Evolutionary conservation across 1,140 invertebrate species (phyloP).

Genomic region (Sitobion miscanthi): DNA sequence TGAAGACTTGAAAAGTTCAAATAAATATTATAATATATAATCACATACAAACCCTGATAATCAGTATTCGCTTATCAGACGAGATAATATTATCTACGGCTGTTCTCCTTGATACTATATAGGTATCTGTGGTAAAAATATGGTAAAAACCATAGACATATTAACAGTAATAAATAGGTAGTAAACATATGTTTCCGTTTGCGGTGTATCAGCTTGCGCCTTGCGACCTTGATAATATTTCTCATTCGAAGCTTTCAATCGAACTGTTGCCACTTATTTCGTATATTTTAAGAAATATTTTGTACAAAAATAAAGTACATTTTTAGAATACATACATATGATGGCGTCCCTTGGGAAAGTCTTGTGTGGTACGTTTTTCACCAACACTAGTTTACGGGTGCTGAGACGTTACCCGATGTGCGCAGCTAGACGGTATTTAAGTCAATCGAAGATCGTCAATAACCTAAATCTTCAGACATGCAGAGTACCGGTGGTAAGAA

Average conservation of each 20-base stretch:
- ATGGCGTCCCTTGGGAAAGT: slow-evolving; percentile 42
- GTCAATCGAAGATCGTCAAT: slow-evolving; percentile 14
- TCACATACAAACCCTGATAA: not conserved
- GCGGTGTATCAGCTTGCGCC: slow-evolving; percentile 18
- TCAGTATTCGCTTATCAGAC: not conserved
- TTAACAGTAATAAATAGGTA: no score
- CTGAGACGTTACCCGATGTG: slow-evolving; percentile 23
- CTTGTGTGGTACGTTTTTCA: slow-evolving; percentile 25
- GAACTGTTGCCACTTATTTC: not conserved
- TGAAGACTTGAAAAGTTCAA: no score
- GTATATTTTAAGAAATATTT: not conserved
- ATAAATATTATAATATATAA: no score
- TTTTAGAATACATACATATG: not conserved
- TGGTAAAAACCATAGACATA: no score
- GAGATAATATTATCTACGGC: no score
- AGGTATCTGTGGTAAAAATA: no score
- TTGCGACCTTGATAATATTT: slow-evolving; percentile 26
- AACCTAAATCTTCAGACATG: slow-evolving; percentile 21
- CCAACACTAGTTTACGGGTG: not conserved
- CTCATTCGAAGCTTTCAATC: not conserved
- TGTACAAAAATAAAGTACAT: slow-evolving; percentile 16
- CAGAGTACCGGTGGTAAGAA: slow-evolving; percentile 35
- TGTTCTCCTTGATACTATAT: no score
- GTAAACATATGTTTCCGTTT: slow-evolving; percentile 15
- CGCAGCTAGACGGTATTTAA: slow-evolving; percentile 2